These are phyloP conservation scores for Agapornis canus DNA, from an alignment of 2,797 vertebrate genomes.

Conservation along the genomic window DNA sequence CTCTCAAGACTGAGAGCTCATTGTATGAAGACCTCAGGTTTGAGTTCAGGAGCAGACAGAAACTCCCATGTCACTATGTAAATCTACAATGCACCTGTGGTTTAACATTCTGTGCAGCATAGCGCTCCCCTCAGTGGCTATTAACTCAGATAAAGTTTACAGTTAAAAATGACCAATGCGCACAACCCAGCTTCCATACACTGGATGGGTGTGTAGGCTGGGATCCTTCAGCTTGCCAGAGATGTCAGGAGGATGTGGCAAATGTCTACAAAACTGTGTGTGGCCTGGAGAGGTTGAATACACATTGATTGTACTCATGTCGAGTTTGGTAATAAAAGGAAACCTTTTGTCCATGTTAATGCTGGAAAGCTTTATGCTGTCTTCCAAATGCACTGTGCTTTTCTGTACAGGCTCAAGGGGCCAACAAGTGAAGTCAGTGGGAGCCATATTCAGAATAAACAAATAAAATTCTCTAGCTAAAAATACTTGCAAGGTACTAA, in stretches of 20 bases:
- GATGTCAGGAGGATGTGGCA: not conserved
- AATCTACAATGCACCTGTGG: not conserved
- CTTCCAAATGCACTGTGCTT: not conserved
- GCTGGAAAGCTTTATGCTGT: not conserved
- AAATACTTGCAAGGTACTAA: not conserved
- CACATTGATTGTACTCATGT: not conserved
- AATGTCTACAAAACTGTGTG: not conserved
- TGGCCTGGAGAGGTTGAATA: not conserved
- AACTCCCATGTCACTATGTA: fast-evolving
- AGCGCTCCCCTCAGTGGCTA: fast-evolving
- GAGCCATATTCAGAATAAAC: not conserved
- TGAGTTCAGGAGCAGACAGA: not conserved
- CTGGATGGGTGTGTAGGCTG: not conserved
- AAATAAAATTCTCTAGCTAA: not conserved
- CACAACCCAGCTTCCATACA: not conserved
- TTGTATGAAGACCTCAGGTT: not conserved
- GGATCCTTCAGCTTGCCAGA: not conserved
- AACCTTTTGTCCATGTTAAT: not conserved
- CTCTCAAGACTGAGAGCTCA: not conserved
- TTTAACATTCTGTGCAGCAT: not conserved
- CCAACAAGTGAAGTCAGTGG: not conserved
- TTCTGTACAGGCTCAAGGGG: not conserved
- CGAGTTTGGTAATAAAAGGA: not conserved
- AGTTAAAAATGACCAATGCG: not conserved
- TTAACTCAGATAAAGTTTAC: not conserved